Conservation (phyloP, 1,140 invertebrate genomes). For the Drosophila pectinifera region DNA sequence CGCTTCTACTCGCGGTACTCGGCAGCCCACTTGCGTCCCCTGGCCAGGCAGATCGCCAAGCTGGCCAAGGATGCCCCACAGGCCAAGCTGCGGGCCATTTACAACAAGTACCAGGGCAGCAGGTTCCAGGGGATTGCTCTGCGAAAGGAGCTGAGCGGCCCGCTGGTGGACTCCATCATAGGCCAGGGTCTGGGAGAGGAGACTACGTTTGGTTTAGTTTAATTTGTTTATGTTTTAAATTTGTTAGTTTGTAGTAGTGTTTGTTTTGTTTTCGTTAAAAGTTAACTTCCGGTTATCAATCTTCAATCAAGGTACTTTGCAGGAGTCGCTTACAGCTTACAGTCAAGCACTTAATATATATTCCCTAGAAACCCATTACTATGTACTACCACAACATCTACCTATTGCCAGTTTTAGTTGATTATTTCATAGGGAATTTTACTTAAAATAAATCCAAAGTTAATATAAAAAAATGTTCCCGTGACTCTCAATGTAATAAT, state of each 20-base stretch:
- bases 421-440: slow-evolving; percentile 10
- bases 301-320: no score
- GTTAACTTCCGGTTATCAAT: no score
- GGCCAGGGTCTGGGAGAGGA: slow-evolving; percentile 34
- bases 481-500: no score
- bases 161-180: slow-evolving; percentile 74
- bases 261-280: no score
- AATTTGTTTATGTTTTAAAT: slow-evolving; percentile 68
- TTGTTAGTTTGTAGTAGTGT: slow-evolving; percentile 16
- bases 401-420: slow-evolving; percentile 12
- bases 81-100: slow-evolving; percentile 87
- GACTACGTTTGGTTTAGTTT: slow-evolving; percentile 56
- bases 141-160: slow-evolving; percentile 86
- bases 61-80: slow-evolving; percentile 87
- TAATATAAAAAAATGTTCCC: no score
- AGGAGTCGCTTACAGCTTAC: no score
- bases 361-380: no score
- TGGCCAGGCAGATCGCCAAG: slow-evolving; percentile 87
- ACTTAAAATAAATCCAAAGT: slow-evolving; percentile 23
- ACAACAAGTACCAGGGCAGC: slow-evolving; percentile 87
- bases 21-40: slow-evolving; percentile 86
- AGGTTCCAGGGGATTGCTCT: slow-evolving; percentile 88
- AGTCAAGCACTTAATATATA: slow-evolving; percentile 52
- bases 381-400: background rate
- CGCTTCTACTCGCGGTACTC: slow-evolving; percentile 88